phyloP scores from a whole-genome alignment of 2,797 vertebrate species.

The Trematomus bernacchii region DNA sequence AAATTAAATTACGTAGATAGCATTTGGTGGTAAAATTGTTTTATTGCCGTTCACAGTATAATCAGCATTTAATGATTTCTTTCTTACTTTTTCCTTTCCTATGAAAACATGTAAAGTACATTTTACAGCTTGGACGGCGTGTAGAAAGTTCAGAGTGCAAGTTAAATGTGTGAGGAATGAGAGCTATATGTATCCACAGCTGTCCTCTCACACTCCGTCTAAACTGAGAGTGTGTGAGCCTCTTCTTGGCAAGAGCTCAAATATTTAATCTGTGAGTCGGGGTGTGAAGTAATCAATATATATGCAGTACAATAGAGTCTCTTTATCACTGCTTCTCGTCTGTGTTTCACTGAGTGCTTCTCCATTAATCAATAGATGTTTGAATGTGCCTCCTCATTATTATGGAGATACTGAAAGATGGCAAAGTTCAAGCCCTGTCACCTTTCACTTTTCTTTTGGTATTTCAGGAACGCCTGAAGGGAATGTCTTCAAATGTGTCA shows the following conservation, averaged over 20 bases:
- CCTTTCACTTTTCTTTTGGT: slow-evolving; percentile 1
- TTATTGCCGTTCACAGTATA: slow-evolving; percentile 9
- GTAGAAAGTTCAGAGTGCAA: slow-evolving; percentile 32
- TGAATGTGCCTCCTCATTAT: slow-evolving; percentile 12
- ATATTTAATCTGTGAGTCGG: slow-evolving; percentile 32
- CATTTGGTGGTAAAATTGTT: not conserved
- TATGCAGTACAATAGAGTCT: slow-evolving; percentile 15
- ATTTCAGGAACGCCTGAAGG: too few species aligned
- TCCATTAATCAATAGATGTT: slow-evolving; percentile 29
- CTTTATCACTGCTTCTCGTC: slow-evolving; percentile 23
- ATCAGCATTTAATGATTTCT: not conserved
- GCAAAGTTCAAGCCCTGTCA: not conserved
- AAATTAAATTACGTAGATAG: slow-evolving; percentile 28
- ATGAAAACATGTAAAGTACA: not conserved
- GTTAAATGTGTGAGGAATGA: slow-evolving; percentile 42
- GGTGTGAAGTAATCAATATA: slow-evolving; percentile 41
- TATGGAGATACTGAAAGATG: not conserved
- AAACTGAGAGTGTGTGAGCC: slow-evolving; percentile 7
- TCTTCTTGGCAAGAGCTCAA: slow-evolving; percentile 6
- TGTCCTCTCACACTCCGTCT: slow-evolving; percentile 30
- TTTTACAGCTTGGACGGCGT: not conserved
- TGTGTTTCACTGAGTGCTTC: slow-evolving; percentile 11
- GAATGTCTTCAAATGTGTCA: too few species aligned
- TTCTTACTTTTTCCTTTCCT: not conserved
- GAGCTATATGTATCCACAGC: slow-evolving; percentile 26